Evolutionary conservation across 2,113 vertebrate genomes (phyloP), one percentile per base, ranked within the genome.

Genomic region (Eleginops maclovinus): DNA sequence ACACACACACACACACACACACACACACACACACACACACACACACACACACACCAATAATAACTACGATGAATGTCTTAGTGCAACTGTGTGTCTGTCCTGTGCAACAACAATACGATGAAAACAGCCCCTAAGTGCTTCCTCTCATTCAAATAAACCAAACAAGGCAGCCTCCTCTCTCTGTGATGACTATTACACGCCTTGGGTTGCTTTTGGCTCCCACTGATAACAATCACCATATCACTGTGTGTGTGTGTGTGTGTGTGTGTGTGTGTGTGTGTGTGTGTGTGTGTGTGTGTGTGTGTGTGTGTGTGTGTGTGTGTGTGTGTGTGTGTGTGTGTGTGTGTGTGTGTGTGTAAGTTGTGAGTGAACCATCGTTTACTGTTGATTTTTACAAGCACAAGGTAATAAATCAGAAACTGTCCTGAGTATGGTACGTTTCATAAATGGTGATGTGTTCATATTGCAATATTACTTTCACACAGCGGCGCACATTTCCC

Each of bases 81-180:
- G 70, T 77, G 62, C 47, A 64, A 88, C 67, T 87, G 87, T 86
- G 73, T 84, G 86, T 90, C 75, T 87, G 86, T 87, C 59, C 80
- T 61, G 80, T 63, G 64, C 83, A 21, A 92, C 83, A 93, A 93
- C 91, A 93, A 93, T 88, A 90, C 92, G 90, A 90, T 91, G 87
- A 93, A 93, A 93, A 93, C 89, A 91, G 86, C 71, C 82, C 31
- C 90, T 93, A 91, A 94, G 92, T 91, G 93, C 90, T 94, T 95
- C 94, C 94, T 94, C 82, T 93, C 93, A 94, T 95, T 95, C 94
- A 93, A 85, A 84, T 46, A 82, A 89, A 87, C 74, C 88, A 88
- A 94, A 92, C 88, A 90, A 89, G 83, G 84, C 72, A 70, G 81
- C 77, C 79, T 83, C 72, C 72, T 85, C 83, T 82, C 74, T 77